Conservation (phyloP, 2,888 invertebrate genomes). For the Hemistola chrysoprasaria region DNA sequence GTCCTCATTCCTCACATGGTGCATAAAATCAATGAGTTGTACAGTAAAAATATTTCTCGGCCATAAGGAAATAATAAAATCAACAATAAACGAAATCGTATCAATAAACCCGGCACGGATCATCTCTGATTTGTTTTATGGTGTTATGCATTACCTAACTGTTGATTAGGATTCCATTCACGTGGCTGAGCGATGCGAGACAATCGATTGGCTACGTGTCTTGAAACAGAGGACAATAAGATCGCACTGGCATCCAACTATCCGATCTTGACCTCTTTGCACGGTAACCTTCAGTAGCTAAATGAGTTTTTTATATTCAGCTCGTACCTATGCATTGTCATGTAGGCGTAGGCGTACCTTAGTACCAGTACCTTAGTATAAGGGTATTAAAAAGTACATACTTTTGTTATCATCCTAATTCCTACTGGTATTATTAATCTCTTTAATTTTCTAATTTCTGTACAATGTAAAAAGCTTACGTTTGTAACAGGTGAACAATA, state of each 20-base stretch:
- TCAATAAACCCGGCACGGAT: conserved; percentile 18
- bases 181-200: conserved; percentile 33
- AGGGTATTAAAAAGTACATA: too few relatives aligned
- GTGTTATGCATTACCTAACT: conserved; percentile 9
- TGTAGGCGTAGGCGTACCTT: too few relatives aligned
- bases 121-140: conserved; percentile 12
- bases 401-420: too few relatives aligned
- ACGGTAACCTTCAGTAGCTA: conserved; percentile 35
- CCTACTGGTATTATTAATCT: too few relatives aligned
- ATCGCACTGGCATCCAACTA: conserved; percentile 36
- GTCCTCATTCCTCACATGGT: too few relatives aligned
- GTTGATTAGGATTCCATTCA: conserved; percentile 40
- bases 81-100: conserved; percentile 15
- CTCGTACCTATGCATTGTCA: conserved; percentile 12
- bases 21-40: too few relatives aligned
- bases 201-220: conserved; percentile 39
- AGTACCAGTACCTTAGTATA: too few relatives aligned
- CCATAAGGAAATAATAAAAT: conserved; percentile 18
- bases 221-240: conserved; percentile 37
- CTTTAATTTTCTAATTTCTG: too few relatives aligned
- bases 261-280: conserved; percentile 49
- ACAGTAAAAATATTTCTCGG: conserved; percentile 4
- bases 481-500: too few relatives aligned
- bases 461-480: too few relatives aligned
- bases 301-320: conserved; percentile 1